A percentile compares a stretch with the other conserved stretches of the same genome.
These are phyloP conservation scores for Eurosta solidaginis DNA, from an alignment of 1,140 invertebrate genomes.

Conservation along the genomic window DNA sequence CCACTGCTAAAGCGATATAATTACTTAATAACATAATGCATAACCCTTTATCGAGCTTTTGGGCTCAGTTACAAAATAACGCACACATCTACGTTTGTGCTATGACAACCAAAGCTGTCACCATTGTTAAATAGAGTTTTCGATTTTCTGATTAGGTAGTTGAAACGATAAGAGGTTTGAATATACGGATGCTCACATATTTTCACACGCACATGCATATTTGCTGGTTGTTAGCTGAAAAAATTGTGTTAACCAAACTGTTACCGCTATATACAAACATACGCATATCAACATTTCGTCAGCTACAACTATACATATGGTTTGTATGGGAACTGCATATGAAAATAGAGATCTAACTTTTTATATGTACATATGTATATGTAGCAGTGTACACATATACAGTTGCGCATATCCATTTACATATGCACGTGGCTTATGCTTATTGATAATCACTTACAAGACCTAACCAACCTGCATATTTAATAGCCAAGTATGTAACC, in stretches of 20 bases:
- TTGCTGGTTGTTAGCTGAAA: too few relatives aligned
- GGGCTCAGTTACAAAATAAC: not conserved
- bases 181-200: not conserved
- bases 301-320: not conserved
- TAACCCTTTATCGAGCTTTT: not conserved
- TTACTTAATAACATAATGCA: too few relatives aligned
- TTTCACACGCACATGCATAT: too few relatives aligned
- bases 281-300: too few relatives aligned
- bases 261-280: too few relatives aligned
- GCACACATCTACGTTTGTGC: not conserved
- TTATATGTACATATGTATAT: not conserved
- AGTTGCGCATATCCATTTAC: not conserved
- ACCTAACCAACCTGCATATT: not conserved
- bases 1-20: too few relatives aligned
- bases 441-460: conserved; percentile 16
- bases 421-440: not conserved
- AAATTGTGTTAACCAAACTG: not conserved
- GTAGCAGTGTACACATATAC: not conserved
- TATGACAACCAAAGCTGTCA: not conserved
- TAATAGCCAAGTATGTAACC: not conserved
- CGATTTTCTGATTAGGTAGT: not conserved
- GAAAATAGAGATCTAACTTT: not conserved
- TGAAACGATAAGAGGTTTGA: not conserved
- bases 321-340: too few relatives aligned
- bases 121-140: conserved; percentile 3